Conservation (phyloP, 2,888 invertebrate species). For the Drosophila eohydei region DNA sequence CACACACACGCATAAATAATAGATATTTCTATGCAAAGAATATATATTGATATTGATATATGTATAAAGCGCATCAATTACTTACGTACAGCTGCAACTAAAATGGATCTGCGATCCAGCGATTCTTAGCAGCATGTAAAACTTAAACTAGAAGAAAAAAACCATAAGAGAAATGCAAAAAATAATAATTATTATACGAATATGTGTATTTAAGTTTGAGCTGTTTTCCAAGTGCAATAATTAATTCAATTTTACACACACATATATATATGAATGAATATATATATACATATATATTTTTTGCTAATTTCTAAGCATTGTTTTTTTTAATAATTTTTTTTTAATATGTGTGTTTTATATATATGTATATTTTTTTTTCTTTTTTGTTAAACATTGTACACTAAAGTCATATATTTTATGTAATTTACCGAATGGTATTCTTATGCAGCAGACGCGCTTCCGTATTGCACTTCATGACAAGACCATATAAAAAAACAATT, state of each 20-base stretch:
- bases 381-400: constrained; percentile 42
- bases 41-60: constrained; percentile 39
- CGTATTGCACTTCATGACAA: constrained; percentile 44
- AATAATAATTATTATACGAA: constrained; percentile 6
- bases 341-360: background rate
- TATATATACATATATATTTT: constrained; percentile 15
- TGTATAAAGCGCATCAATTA: constrained; percentile 50
- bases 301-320: constrained; percentile 48
- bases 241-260: constrained; percentile 27
- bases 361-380: background rate
- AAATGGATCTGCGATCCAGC: constrained; percentile 20
- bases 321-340: constrained; percentile 20
- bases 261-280: constrained; percentile 2
- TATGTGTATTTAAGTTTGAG: constrained; percentile 31
- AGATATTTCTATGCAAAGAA: constrained; percentile 21
- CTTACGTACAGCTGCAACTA: constrained; percentile 35
- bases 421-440: constrained; percentile 47
- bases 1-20: constrained; percentile 8
- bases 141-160: constrained; percentile 6
- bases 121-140: constrained; percentile 22
- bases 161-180: constrained; percentile 6
- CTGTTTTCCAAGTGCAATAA: constrained; percentile 58
- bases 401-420: constrained; percentile 40
- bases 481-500: constrained; percentile 16
- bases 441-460: constrained; percentile 51